phyloP scores from a whole-genome alignment of 2,113 vertebrate species.

The Myocastor coypus region DNA sequence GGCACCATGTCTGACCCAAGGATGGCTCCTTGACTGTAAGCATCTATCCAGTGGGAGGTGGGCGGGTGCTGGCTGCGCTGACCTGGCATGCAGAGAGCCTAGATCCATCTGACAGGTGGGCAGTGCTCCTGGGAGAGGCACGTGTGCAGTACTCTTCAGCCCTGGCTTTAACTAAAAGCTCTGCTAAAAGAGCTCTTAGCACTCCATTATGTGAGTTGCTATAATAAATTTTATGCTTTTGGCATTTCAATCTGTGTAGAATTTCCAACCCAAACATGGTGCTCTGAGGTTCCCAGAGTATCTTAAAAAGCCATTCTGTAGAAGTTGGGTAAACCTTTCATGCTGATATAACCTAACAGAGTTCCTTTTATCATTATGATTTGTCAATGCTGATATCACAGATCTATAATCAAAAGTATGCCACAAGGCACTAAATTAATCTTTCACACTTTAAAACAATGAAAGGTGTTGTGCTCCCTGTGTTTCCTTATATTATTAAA shows the following conservation, averaged over 20 bases:
- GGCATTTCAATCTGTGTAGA: constrained; percentile 59
- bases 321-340: background rate
- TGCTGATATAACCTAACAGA: background rate
- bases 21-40: background rate
- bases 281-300: background rate
- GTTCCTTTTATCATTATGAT: constrained; percentile 8
- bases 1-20: background rate
- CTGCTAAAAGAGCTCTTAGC: background rate
- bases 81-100: background rate
- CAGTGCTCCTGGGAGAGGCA: background rate
- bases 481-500: constrained; percentile 65
- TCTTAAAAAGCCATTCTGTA: constrained; percentile 41
- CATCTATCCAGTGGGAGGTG: background rate
- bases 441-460: constrained; percentile 52
- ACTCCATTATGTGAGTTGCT: background rate
- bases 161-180: background rate
- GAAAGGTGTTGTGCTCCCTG: constrained; percentile 54
- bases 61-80: background rate
- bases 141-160: background rate
- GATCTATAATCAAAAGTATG: constrained; percentile 23
- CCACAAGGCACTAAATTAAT: constrained; percentile 52
- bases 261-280: background rate
- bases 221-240: constrained; percentile 3
- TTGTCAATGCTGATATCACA: constrained; percentile 9
- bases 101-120: background rate